A percentile compares a stretch with the other conserved stretches of the same genome.
Conservation (phyloP, 2,888 invertebrate species). For the Encarsia formosa region DNA sequence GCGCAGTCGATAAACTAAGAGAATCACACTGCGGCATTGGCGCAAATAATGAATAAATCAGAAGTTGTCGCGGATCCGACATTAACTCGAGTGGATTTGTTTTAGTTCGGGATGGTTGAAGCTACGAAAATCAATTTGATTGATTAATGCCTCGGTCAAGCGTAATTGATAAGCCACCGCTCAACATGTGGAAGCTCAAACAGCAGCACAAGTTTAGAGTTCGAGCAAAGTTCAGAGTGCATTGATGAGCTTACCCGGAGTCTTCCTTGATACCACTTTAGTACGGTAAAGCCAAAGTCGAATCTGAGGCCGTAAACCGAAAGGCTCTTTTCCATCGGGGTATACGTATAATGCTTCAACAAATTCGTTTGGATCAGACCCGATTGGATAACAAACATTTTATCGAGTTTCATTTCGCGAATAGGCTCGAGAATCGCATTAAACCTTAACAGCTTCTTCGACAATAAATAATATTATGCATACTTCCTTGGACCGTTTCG, state of each 20-base stretch:
- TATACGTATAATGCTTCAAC: constrained; percentile 23
- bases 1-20: constrained; percentile 11
- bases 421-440: constrained; percentile 35
- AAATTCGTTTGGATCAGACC: constrained; percentile 35
- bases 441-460: constrained; percentile 50
- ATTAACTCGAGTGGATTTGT: constrained; percentile 33
- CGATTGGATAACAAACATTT: constrained; percentile 51
- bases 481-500: constrained; percentile 25
- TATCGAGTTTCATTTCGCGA: constrained; percentile 50
- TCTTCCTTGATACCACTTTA: background rate
- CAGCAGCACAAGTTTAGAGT: constrained; percentile 11
- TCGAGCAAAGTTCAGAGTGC: constrained; percentile 6
- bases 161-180: too few species aligned
- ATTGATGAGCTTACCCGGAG: background rate
- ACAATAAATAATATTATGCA: constrained; percentile 52
- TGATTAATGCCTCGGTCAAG: too few species aligned
- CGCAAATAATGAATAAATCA: background rate
- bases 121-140: too few species aligned
- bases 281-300: constrained; percentile 31
- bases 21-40: background rate
- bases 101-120: too few species aligned
- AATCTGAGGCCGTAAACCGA: constrained; percentile 30
- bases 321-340: background rate
- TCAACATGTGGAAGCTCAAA: background rate
- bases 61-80: constrained; percentile 38